These are phyloP conservation scores for Synanthedon andrenaeformis DNA, from an alignment of 2,888 invertebrate species.

Conservation along the genomic window DNA sequence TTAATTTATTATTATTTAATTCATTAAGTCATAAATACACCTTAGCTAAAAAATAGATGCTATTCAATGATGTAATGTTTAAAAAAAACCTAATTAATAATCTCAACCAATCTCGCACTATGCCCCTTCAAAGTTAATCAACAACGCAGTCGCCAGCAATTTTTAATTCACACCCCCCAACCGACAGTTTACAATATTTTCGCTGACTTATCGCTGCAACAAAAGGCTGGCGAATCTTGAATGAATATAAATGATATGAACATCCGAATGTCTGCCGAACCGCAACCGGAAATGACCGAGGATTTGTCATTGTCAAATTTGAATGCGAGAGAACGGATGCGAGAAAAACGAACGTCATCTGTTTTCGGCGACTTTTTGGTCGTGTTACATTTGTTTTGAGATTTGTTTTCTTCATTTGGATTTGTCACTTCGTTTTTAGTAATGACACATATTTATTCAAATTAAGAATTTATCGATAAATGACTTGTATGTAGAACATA, in stretches of 20 bases:
- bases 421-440: slow-evolving; percentile 8
- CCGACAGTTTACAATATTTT: slow-evolving; percentile 24
- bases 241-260: slow-evolving; percentile 63
- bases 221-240: slow-evolving; percentile 41
- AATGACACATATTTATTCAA: too few relatives aligned
- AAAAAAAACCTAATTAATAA: neutral
- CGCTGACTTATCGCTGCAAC: slow-evolving; percentile 37
- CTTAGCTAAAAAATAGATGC: neutral
- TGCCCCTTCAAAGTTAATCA: neutral
- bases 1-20: too few relatives aligned
- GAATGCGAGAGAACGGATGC: slow-evolving; percentile 56
- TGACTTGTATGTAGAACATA: too few relatives aligned
- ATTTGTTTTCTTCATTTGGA: slow-evolving; percentile 12
- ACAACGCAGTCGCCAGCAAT: slow-evolving; percentile 12
- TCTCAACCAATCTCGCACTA: neutral
- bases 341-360: slow-evolving; percentile 63
- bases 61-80: neutral
- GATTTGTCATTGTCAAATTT: slow-evolving; percentile 68
- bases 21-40: too few relatives aligned
- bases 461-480: too few relatives aligned
- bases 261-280: slow-evolving; percentile 35
- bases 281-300: slow-evolving; percentile 56
- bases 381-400: slow-evolving; percentile 8
- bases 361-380: slow-evolving; percentile 22
- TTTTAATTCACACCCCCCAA: slow-evolving; percentile 34